Percentiles rank a stretch among this genome's conserved stretches.
Conservation (phyloP, 1,140 invertebrate genomes). For the Apolygus lucorum region DNA sequence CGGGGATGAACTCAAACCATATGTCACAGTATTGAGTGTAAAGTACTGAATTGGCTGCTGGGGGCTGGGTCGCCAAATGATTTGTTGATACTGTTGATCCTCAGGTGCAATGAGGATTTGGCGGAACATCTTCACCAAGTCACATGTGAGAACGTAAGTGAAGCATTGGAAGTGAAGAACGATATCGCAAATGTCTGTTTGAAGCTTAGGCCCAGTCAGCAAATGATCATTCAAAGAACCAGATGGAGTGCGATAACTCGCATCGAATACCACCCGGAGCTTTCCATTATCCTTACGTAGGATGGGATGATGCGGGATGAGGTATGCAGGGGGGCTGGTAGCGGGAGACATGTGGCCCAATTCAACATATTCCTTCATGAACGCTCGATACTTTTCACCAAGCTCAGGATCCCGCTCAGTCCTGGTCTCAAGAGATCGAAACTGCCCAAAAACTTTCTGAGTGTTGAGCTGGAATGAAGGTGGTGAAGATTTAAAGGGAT, state of each 20-base stretch:
- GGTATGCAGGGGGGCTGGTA: background rate
- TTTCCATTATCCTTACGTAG: too few relatives aligned
- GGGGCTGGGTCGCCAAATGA: conserved; percentile 31
- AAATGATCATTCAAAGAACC: conserved; percentile 40
- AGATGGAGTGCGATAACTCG: conserved; percentile 28
- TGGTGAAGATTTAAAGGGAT: too few relatives aligned
- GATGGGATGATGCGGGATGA: too few relatives aligned
- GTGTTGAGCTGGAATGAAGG: background rate
- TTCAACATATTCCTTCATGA: too few relatives aligned
- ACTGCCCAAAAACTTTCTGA: background rate
- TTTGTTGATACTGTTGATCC: conserved; percentile 24
- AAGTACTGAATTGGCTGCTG: conserved; percentile 32
- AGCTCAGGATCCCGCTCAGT: background rate
- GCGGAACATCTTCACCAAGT: conserved; percentile 34
- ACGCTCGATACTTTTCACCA: background rate
- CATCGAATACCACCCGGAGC: too few relatives aligned
- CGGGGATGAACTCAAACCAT: conserved; percentile 37
- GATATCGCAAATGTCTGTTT: conserved; percentile 39
- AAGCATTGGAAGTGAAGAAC: too few relatives aligned
- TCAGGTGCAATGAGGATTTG: too few relatives aligned
- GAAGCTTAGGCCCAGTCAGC: conserved; percentile 39
- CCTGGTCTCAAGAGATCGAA: background rate
- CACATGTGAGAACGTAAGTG: conserved; percentile 42
- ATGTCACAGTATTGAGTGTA: conserved; percentile 36
- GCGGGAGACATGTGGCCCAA: too few relatives aligned